A percentile compares a stretch with the other conserved stretches of the same genome.
These are phyloP conservation scores for Chaetura pelagica DNA, from an alignment of 2,113 vertebrate species.

Conservation along the genomic window DNA sequence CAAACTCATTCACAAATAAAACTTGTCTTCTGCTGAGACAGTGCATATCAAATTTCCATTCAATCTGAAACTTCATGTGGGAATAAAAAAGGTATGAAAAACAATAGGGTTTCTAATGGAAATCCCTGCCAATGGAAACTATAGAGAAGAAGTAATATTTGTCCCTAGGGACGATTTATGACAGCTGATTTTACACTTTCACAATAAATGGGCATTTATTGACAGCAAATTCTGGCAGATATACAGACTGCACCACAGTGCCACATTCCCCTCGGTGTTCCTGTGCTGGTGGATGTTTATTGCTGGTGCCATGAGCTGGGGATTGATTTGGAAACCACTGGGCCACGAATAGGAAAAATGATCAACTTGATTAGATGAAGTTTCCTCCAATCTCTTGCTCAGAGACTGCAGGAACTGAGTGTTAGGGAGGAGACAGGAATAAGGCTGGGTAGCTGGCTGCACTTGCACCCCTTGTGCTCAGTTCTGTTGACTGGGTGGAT, in stretches of 20 bases:
- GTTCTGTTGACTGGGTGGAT: neutral
- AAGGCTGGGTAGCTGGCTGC: neutral
- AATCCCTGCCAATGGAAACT: constrained; percentile 27
- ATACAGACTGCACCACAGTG: neutral
- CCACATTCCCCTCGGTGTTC: neutral
- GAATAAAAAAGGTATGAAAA: constrained; percentile 16
- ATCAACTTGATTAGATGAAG: neutral
- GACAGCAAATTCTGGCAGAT: constrained; percentile 30
- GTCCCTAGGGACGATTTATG: neutral
- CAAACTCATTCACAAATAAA: constrained; percentile 15
- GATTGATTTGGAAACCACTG: neutral
- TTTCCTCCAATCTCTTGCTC: neutral
- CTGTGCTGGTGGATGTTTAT: neutral
- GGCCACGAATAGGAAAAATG: neutral
- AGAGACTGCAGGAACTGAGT: neutral
- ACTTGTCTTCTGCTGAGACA: neutral
- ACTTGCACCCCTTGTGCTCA: neutral
- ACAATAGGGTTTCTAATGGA: constrained; percentile 7
- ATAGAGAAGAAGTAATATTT: neutral
- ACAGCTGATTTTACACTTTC: constrained; percentile 39
- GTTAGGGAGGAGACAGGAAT: neutral
- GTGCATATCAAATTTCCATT: neutral
- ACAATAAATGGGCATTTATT: constrained; percentile 43
- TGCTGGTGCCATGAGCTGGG: neutral
- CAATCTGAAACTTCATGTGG: neutral